Evolutionary conservation across 2,113 vertebrate species (phyloP).

Genomic region (Romanogobio albipinnatus): DNA sequence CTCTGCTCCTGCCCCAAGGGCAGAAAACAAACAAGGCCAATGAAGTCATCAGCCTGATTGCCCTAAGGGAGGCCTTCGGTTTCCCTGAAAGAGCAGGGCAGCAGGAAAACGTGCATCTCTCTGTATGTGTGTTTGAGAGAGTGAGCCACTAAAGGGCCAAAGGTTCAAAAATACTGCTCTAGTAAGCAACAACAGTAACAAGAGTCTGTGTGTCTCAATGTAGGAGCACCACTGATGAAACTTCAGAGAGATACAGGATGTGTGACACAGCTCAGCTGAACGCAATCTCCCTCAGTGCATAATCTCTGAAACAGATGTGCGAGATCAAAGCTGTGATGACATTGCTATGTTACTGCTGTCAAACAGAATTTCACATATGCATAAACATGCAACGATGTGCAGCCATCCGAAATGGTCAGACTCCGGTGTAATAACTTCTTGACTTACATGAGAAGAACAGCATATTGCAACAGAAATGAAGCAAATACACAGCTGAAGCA

Average conservation of each 20-base stretch:
- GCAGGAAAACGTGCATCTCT: background rate
- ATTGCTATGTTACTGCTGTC: constrained; percentile 34
- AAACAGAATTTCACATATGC: background rate
- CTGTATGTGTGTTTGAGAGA: background rate
- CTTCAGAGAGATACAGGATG: constrained; percentile 17
- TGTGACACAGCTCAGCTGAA: background rate
- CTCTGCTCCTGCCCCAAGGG: background rate
- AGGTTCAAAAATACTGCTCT: constrained; percentile 7
- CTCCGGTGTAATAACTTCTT: background rate
- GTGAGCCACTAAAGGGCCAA: background rate
- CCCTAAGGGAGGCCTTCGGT: constrained; percentile 12
- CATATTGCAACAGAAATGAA: background rate
- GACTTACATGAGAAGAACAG: background rate
- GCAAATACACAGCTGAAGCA: background rate
- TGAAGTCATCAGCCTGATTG: constrained; percentile 18
- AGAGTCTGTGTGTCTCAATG: background rate
- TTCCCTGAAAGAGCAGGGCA: background rate
- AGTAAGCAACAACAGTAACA: background rate
- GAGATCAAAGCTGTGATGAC: constrained; percentile 17
- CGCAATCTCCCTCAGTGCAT: background rate
- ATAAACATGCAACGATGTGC: constrained; percentile 21
- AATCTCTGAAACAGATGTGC: constrained; percentile 13
- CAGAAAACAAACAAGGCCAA: constrained; percentile 38
- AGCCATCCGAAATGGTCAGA: background rate
- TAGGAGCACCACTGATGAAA: background rate